Evolutionary conservation across 1,140 invertebrate species (phyloP), one percentile per base, ranked within the genome.

Genomic region (Microplitis demolitor): DNA sequence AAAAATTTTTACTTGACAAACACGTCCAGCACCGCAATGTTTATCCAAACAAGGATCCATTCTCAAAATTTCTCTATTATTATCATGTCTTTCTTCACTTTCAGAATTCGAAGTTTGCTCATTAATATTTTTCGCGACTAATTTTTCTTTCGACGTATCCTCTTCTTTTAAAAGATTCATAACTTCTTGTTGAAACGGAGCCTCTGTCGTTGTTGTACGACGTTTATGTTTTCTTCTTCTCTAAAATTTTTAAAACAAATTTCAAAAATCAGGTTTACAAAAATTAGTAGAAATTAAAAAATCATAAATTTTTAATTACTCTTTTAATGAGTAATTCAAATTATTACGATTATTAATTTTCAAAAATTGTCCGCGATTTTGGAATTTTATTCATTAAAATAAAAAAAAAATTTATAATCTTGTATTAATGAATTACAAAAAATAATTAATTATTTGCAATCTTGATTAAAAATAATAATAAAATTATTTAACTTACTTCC

Each of bases 21-120:
- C 90, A 80, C 94, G 91, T 67, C 96, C 96, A 75, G 96, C 95
- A 69, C 95, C 94, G 85, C 96, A 98, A 82, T 93, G 93, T 80
- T 96, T 94, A 68, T 93, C 91, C 72, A 91, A 84, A 84, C 96
- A 98, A 5, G 94, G 94, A 88, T 97, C 94, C 3, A 77, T 74
- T 73, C 71, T 75, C 56, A 79, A 53, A 67, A 77, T 58, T 24
- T 72, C 33, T 24, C 80, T 67, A 3, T 74, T 77, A 51, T 77
- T 75, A 66, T 77, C 69, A 45, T 45, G 8, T 71, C 24, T 24
- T 24, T 62, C 64, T 73, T 81, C 77, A 45, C 69, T 77, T 50
- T 75, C 74, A 45, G 33, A 69, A 69, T 83, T 75, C 51, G 77
- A 69, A 4, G 31, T 63, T 51, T 78, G 75, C 68, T 54, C 66